phyloP scores from a whole-genome alignment of 1,140 invertebrate species.

The Sweltsa coloradensis region DNA sequence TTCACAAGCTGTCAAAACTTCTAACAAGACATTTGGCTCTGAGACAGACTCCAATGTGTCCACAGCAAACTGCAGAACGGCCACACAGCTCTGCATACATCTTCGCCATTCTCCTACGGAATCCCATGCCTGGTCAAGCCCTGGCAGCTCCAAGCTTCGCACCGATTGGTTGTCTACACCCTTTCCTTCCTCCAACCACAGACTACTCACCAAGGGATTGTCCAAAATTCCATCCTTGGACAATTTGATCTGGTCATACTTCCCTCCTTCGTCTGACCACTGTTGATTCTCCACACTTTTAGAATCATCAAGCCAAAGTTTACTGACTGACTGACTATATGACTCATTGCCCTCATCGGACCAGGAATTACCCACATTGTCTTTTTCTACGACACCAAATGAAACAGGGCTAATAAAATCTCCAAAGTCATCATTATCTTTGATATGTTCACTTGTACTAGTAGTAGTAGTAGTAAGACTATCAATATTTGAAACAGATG shows the following conservation, averaged over 20 bases:
- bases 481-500: no score
- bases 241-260: slow-evolving; percentile 3
- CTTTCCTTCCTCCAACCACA: slow-evolving; percentile 26
- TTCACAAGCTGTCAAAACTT: slow-evolving; percentile 41
- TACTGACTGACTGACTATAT: slow-evolving; percentile 17
- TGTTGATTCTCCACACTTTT: slow-evolving; percentile 21
- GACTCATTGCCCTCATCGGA: slow-evolving; percentile 14
- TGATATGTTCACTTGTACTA: no score
- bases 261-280: slow-evolving; percentile 6
- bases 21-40: slow-evolving; percentile 37
- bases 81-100: slow-evolving; percentile 40
- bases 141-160: slow-evolving; percentile 30
- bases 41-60: slow-evolving; percentile 41
- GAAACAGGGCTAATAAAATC: slow-evolving; percentile 22
- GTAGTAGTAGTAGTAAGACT: no score
- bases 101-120: slow-evolving; percentile 42
- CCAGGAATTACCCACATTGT: no score
- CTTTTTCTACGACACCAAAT: no score
- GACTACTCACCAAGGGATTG: neutral
- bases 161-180: slow-evolving; percentile 31
- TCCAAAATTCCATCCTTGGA: slow-evolving; percentile 2
- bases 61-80: slow-evolving; percentile 37
- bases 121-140: slow-evolving; percentile 21
- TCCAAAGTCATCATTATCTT: slow-evolving; percentile 24
- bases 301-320: slow-evolving; percentile 24